Evolutionary conservation across 2,888 invertebrate genomes (phyloP).

Genomic region (Drosophila meridiana): DNA sequence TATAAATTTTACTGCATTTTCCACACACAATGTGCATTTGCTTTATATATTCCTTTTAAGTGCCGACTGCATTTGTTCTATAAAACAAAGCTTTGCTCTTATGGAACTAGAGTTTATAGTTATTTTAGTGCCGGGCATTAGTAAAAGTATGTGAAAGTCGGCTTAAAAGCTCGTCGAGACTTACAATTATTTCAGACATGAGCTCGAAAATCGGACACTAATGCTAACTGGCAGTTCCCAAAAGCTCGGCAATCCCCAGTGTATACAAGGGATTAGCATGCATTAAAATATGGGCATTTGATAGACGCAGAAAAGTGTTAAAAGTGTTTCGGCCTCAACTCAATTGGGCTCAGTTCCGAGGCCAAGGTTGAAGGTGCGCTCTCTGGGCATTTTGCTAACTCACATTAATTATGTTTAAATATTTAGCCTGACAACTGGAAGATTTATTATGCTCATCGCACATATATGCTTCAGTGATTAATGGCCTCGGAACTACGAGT

Average conservation of each 20-base stretch:
- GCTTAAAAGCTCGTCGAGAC: not conserved
- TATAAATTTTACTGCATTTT: not conserved
- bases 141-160: slow-evolving; percentile 9
- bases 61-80: not conserved
- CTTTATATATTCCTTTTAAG: not conserved
- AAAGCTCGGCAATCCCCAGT: slow-evolving; percentile 29
- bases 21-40: not conserved
- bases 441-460: slow-evolving; percentile 44
- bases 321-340: slow-evolving; percentile 8
- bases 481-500: slow-evolving; percentile 4
- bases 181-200: slow-evolving; percentile 22
- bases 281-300: slow-evolving; percentile 17
- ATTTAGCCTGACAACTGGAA: slow-evolving; percentile 42
- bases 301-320: slow-evolving; percentile 18
- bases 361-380: slow-evolving; percentile 10
- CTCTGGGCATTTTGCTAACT: slow-evolving; percentile 20
- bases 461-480: slow-evolving; percentile 20
- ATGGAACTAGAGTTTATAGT: slow-evolving; percentile 5
- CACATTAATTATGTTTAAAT: slow-evolving; percentile 39
- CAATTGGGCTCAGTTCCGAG: slow-evolving; percentile 10
- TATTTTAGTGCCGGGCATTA: slow-evolving; percentile 8
- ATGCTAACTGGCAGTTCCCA: slow-evolving; percentile 36
- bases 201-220: slow-evolving; percentile 15
- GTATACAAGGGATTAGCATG: slow-evolving; percentile 24
- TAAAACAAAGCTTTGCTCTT: not conserved